Base-by-base conservation (phyloP, 2,797 vertebrate species). In the Lepilemur ruficaudatus region DNA sequence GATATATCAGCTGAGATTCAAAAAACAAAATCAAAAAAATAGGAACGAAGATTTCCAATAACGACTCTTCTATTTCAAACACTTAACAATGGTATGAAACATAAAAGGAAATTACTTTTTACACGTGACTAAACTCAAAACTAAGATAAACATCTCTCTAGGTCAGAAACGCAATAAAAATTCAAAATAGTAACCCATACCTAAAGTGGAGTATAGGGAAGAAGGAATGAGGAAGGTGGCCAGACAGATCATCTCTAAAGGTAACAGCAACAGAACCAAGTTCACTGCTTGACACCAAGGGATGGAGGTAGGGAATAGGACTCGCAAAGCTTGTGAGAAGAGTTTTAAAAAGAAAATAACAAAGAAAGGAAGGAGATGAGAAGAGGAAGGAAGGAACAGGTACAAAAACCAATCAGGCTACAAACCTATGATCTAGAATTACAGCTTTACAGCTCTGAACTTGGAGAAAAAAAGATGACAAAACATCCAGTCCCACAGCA, bases 151-250 rank as follows among this genome's bases (percentile, higher is more conserved):
- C n/a, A 67, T 85, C 28, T 69, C 9, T 30, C 57, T 75, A n/a
- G 46, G 17, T 67, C 28, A 89, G 38, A 81, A 69, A 93, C 52
- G n/a, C 12, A 89, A 20, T 86, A 50, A 87, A 96, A 93, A 82
- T 48, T 57, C 38, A 59, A 50, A 82, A 35, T 9, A 79, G 25
- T 46, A 89, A 38, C 22, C 9, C 38, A 55, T 11, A 78, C 9
- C 55, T 65, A 72, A 76, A 69, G 28, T 35, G 43, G 23, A 89
- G 7, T 10, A 28, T 14, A 79, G 22, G 8, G 10, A 84, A 85
- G 20, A 75, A 92, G 73, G 43, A 93, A 52, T 1, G 14, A 13
- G 13, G 12, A n/a, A 12, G 43, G 35, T 2, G 7, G 48, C 35
- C 52, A n/a, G 43, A 92, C 46, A 65, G 41, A 32, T 48, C 35